Conservation (phyloP, 1,140 invertebrate genomes). For the Papilio glaucus region DNA sequence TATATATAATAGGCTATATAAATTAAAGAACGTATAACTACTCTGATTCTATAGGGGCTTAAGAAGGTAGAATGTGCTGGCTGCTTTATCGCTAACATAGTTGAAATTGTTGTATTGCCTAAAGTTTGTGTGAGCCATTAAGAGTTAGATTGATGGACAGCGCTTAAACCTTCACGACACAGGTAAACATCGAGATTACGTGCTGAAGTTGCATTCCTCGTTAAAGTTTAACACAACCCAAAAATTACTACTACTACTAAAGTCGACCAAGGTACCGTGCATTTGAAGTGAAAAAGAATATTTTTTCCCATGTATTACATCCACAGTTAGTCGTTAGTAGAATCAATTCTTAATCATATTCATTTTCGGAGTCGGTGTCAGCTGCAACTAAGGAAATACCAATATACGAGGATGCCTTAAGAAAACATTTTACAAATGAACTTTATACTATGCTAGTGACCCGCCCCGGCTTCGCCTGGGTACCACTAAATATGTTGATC, state of each 20-base stretch:
- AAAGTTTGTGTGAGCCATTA: constrained; percentile 21
- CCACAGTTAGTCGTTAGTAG: too few relatives aligned
- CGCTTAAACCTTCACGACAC: constrained; percentile 16
- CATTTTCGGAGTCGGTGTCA: too few relatives aligned
- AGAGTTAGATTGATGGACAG: constrained; percentile 20
- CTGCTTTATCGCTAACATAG: constrained; percentile 12
- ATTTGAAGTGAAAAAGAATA: too few relatives aligned
- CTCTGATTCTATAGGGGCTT: background rate
- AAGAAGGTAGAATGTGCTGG: background rate
- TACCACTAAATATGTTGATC: too few relatives aligned
- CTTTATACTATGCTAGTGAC: too few relatives aligned
- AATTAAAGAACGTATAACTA: background rate
- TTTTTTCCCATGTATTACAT: too few relatives aligned
- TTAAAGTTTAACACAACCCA: background rate
- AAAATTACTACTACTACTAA: background rate
- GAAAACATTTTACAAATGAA: too few relatives aligned
- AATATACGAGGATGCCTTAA: too few relatives aligned
- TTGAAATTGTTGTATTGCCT: background rate
- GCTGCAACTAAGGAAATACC: too few relatives aligned
- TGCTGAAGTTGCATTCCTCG: background rate
- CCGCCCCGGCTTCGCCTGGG: too few relatives aligned
- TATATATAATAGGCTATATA: background rate
- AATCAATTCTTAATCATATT: too few relatives aligned
- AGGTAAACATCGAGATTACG: background rate
- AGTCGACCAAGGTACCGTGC: too few relatives aligned